Evolutionary conservation across 2,888 invertebrate species (phyloP), one percentile per base, ranked within the genome.

Genomic region (Andrena bucephala): DNA sequence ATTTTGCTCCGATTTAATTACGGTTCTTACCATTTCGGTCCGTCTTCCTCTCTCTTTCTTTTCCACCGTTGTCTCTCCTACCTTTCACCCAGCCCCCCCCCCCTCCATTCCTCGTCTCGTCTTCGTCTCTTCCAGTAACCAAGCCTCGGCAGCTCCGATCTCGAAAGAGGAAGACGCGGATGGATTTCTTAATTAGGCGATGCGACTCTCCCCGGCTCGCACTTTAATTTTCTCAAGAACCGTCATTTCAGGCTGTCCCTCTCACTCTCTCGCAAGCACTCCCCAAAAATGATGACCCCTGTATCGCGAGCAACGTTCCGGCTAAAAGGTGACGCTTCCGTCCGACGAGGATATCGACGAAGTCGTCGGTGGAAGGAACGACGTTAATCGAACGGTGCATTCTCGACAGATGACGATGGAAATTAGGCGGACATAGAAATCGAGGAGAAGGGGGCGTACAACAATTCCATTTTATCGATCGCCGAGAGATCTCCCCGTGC

Each of bases 1-100:
- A 92, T 93, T 92, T 91, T 90, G 88, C 90, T 87, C 89, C 90
- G 91, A 92, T 92, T 93, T 93, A 92, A 92, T 92, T 92, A 92
- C 89, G 89, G 87, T 90, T 90, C 90, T 91, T 91, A 89, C 88
- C 87, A 86, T 87, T 86, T 82, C 86, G 86, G 79, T 77, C 69
- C 77, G 80, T 63, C 65, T 80, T 79, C 81, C 80, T 73, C 33
- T 48, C 71, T 52, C 62, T 48, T 24, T 73, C 36, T 16, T 27
- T 33, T 36, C 13, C 52, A 36, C 36, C 10, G 8, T n/a, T 48
- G 33, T 8, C 29, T 33, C 4, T 50, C 72, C 60, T 81, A 57
- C 62, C 63, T 57, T 65, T 67, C 42, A 4, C 16, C 1, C 50
- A 20, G 54, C 65, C 33, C 67, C 42, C 65, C 31, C 20, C 20